Evolutionary conservation across 2,797 vertebrate species (phyloP), one percentile per base, ranked within the genome.

Genomic region (Fringilla coelebs): DNA sequence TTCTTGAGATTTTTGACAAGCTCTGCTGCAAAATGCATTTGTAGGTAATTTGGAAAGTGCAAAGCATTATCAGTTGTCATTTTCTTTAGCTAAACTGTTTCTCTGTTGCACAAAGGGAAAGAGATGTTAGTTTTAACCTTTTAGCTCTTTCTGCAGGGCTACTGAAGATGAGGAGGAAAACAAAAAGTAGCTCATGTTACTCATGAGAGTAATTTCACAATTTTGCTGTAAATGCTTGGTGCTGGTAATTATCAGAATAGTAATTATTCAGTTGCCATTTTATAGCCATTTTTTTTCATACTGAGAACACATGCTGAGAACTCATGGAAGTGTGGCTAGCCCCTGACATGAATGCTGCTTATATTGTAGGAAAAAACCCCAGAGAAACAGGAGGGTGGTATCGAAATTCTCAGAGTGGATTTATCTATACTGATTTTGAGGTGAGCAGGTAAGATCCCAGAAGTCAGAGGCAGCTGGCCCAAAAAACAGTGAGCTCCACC

Each of bases 121-220:
- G 2, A 10, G 2, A 16, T n/a, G 11, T 60, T 18, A 45, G 7
- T 88, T 73, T 88, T 88, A 82, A 87, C 26, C 31, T 79, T 89
- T 43, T 41, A 84, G 32, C 46, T 46, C 32, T 57, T 79, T 38
- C 21, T 61, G 12, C 8, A 17, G 9, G 7, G n/a, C 17, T 73
- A 15, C 19, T 62, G 36, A 48, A 55, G 12, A n/a, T 58, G 43
- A 87, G 26, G n/a, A 36, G 10, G 9, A 4, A 19, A 18, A n/a
- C 13, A 45, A 38, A 58, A 57, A 29, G 10, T 1, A 21, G 2
- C 8, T 1, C 8, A 7, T 13, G 1, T 71, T 76, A 48, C 14
- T 22, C 13, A 31, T 71, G 5, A 55, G 43, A 58, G 36, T 8
- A 18, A 7, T 21, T 60, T 73, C 17, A 3, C 7, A 58, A 2